phyloP scores from a whole-genome alignment of 1,140 invertebrate genomes.

The Bombus huntii region DNA sequence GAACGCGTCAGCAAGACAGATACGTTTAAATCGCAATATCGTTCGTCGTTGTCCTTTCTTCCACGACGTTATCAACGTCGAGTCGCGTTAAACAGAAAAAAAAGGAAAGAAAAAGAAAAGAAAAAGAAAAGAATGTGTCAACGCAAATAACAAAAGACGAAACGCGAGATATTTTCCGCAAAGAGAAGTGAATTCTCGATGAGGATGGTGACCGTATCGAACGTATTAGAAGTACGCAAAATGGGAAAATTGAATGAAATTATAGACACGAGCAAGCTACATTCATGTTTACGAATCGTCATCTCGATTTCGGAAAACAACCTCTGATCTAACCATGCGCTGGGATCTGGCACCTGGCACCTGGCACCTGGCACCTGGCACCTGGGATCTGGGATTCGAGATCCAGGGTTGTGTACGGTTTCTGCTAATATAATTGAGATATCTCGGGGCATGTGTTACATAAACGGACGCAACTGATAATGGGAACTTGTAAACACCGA shows the following conservation, averaged over 20 bases:
- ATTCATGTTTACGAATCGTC: background rate
- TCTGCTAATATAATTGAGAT: background rate
- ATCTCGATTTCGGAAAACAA: background rate
- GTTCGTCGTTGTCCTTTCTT: background rate
- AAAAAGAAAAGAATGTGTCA: too few relatives aligned
- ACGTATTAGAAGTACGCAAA: too few relatives aligned
- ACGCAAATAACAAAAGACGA: background rate
- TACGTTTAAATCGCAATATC: background rate
- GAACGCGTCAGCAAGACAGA: background rate
- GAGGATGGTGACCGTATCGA: background rate
- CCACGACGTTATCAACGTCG: background rate
- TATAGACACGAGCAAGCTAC: background rate
- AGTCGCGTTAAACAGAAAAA: too few relatives aligned
- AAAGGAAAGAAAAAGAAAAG: too few relatives aligned
- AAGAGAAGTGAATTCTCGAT: background rate
- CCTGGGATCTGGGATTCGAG: fast-evolving
- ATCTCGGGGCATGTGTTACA: background rate
- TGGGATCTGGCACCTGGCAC: too few relatives aligned
- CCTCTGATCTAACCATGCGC: background rate
- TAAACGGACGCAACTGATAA: background rate
- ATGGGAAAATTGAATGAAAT: background rate
- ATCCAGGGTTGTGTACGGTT: too few relatives aligned
- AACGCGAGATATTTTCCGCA: background rate
- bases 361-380: too few relatives aligned
- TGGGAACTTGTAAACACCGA: background rate